Percentiles rank a stretch among this genome's conserved stretches.
Conservation (phyloP, 2,113 vertebrate species). For the Rhombomys opimus region DNA sequence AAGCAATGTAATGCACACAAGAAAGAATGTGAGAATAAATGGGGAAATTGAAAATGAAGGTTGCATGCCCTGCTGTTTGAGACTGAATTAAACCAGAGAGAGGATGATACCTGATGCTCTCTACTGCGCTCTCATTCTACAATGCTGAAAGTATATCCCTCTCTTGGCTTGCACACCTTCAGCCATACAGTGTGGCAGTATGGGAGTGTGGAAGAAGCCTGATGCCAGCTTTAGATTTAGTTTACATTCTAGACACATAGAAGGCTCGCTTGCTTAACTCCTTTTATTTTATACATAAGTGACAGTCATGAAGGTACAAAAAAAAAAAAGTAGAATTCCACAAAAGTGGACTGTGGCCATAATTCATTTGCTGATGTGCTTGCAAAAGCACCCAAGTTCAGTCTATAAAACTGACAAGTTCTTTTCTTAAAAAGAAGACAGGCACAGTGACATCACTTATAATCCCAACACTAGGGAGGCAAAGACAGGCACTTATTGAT, state of each 20-base stretch:
- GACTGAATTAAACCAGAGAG: not conserved
- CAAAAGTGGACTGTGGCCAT: not conserved
- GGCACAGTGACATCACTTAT: not conserved
- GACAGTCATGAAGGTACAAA: not conserved
- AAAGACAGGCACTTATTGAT: not conserved
- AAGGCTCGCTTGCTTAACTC: not conserved
- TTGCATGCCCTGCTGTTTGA: not conserved
- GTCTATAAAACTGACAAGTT: not conserved
- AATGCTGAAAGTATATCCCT: not conserved
- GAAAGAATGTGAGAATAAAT: not conserved
- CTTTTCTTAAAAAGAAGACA: not conserved
- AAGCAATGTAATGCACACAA: not conserved
- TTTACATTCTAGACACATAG: not conserved
- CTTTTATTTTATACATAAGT: slow-evolving; percentile 36
- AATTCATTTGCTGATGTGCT: not conserved
- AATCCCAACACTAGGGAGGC: not conserved
- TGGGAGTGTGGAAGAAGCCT: not conserved
- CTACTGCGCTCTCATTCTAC: accelerated
- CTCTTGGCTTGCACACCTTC: not conserved
- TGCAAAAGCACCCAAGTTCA: not conserved
- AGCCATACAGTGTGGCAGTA: accelerated
- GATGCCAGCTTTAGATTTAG: not conserved
- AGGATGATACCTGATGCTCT: accelerated
- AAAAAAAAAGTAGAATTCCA: not conserved
- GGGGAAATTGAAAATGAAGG: not conserved